Evolutionary conservation across 2,797 vertebrate species (phyloP).

Genomic region (Crocidura indochinensis): DNA sequence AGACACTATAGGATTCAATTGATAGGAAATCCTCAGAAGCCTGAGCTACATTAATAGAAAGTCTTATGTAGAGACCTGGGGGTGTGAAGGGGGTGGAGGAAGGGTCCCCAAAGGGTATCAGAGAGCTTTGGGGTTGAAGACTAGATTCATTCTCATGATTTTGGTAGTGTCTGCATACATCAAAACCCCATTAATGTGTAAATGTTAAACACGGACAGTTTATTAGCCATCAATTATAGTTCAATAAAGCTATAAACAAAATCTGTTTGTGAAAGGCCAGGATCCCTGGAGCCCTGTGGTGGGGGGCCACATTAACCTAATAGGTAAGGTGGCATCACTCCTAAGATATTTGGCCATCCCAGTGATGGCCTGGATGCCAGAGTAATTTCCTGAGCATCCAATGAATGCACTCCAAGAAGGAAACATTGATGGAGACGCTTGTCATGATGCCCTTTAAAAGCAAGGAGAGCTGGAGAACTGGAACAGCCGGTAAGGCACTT

Average conservation of each 20-base stretch:
- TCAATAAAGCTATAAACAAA: background rate
- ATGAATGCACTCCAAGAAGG: background rate
- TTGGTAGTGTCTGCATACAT: accelerated
- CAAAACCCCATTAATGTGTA: background rate
- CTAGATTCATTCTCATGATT: background rate
- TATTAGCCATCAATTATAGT: background rate
- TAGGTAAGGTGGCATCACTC: accelerated
- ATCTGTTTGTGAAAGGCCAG: background rate
- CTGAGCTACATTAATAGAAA: background rate
- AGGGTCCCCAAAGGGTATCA: background rate
- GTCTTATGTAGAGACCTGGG: background rate
- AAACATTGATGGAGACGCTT: accelerated
- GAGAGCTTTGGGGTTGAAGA: background rate
- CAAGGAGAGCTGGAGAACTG: too few relatives aligned
- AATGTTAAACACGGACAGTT: background rate
- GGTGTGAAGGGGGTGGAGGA: accelerated
- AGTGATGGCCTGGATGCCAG: background rate
- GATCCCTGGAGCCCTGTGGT: background rate
- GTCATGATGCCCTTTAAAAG: accelerated
- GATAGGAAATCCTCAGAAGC: background rate
- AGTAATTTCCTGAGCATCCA: background rate
- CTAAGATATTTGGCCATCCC: background rate
- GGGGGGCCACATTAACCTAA: background rate
- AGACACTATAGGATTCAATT: accelerated
- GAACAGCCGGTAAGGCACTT: too few relatives aligned